A percentile compares a stretch with the other conserved stretches of the same genome.
Conservation (phyloP, 2,888 invertebrate species). For the Protonemura montana region DNA sequence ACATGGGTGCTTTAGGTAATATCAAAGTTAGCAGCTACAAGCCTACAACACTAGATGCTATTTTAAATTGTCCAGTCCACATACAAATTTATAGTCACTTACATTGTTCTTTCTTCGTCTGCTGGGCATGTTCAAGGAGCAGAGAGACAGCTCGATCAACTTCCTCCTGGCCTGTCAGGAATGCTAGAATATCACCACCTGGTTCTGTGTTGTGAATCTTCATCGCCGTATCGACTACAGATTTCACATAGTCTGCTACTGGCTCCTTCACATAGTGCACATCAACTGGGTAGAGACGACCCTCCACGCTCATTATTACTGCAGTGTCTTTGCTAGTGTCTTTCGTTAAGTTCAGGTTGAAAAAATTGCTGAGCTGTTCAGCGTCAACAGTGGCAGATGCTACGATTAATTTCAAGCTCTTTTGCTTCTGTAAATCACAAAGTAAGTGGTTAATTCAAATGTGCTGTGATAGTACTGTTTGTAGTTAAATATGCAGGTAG, state of each 20-base stretch:
- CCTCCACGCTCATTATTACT: slow-evolving; percentile 86
- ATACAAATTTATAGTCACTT: background rate
- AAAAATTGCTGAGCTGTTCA: slow-evolving; percentile 80
- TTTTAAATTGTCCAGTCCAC: too few relatives aligned
- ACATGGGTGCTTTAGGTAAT: too few relatives aligned
- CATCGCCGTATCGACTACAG: slow-evolving; percentile 84
- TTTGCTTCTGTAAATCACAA: slow-evolving; percentile 70
- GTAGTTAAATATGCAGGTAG: background rate
- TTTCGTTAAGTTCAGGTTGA: slow-evolving; percentile 66
- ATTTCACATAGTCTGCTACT: slow-evolving; percentile 87
- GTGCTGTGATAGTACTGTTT: background rate
- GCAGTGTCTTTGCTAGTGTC: slow-evolving; percentile 70
- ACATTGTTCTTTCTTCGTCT: slow-evolving; percentile 59
- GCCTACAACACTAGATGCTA: too few relatives aligned
- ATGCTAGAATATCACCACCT: slow-evolving; percentile 88
- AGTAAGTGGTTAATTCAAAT: slow-evolving; percentile 31
- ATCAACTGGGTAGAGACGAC: slow-evolving; percentile 86
- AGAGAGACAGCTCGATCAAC: slow-evolving; percentile 79
- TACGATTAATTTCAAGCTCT: slow-evolving; percentile 82
- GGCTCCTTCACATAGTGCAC: slow-evolving; percentile 85
- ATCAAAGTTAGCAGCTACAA: too few relatives aligned
- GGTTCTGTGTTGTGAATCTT: slow-evolving; percentile 87
- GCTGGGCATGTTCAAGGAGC: slow-evolving; percentile 64
- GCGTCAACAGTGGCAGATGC: slow-evolving; percentile 97
- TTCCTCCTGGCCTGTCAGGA: slow-evolving; percentile 94